A percentile compares a stretch with the other conserved stretches of the same genome.
phyloP scores from a whole-genome alignment of 2,797 vertebrate genomes.

The Geotrypetes seraphini region DNA sequence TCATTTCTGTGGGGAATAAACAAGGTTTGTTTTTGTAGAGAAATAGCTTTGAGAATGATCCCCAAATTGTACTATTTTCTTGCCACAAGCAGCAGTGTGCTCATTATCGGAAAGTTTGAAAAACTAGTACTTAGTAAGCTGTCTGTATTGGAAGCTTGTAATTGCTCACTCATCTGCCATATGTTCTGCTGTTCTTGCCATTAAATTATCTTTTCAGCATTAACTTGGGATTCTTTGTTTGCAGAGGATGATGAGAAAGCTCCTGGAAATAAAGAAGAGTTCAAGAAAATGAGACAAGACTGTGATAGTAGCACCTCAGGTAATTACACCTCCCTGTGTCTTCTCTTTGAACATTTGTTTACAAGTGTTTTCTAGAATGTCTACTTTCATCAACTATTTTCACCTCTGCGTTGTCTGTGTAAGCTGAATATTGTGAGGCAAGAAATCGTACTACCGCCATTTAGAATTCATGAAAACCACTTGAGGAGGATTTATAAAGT shows the following conservation, averaged over 20 bases:
- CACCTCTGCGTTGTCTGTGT: slow-evolving; percentile 24
- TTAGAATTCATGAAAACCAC: slow-evolving; percentile 71
- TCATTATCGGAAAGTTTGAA: no score
- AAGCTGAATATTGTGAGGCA: slow-evolving; percentile 27
- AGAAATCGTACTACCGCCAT: slow-evolving; percentile 52
- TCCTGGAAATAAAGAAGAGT: slow-evolving; percentile 16
- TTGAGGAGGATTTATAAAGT: slow-evolving; percentile 93
- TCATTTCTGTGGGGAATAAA: no score
- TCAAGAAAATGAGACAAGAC: slow-evolving; percentile 44
- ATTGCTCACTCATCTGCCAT: neutral
- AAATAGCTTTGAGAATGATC: no score
- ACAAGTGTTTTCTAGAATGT: slow-evolving; percentile 1
- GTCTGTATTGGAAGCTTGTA: neutral
- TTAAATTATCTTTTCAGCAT: slow-evolving; percentile 7
- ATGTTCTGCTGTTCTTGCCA: slow-evolving; percentile 6
- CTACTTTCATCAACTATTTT: slow-evolving; percentile 16
- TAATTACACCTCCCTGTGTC: slow-evolving; percentile 17
- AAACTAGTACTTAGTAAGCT: no score
- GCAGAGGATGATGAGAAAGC: slow-evolving; percentile 57
- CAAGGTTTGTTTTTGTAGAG: no score
- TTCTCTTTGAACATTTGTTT: slow-evolving; percentile 12
- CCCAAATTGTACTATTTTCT: no score
- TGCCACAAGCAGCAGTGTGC: no score
- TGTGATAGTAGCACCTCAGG: slow-evolving; percentile 25
- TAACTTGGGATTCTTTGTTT: slow-evolving; percentile 22